These are phyloP conservation scores for Megalurothrips usitatus DNA, from an alignment of 2,888 invertebrate genomes.

Conservation along the genomic window DNA sequence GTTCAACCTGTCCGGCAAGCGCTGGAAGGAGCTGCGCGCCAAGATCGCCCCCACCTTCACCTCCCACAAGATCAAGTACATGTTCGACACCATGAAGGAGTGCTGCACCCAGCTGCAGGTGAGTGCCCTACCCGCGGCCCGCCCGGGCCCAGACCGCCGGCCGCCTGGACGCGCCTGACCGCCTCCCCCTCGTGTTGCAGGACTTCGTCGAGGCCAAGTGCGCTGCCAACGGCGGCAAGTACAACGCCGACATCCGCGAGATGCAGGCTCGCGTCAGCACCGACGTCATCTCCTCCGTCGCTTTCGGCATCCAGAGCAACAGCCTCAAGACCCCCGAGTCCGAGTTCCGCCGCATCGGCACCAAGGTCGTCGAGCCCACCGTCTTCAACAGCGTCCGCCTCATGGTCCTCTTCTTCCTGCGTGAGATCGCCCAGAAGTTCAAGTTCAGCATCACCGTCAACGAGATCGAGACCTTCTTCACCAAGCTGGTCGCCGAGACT, in stretches of 20 bases:
- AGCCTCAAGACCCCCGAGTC: slow-evolving; percentile 47
- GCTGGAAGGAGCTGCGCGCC: slow-evolving; percentile 50
- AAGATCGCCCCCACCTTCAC: slow-evolving; percentile 52
- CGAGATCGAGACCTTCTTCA: slow-evolving; percentile 44
- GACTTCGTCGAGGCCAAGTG: slow-evolving; percentile 45
- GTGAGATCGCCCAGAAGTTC: slow-evolving; percentile 35
- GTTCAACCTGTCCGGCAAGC: slow-evolving; percentile 48
- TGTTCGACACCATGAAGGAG: slow-evolving; percentile 49
- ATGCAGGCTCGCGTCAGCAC: slow-evolving; percentile 46
- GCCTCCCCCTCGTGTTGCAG: slow-evolving; percentile 31
- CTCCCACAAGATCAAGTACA: slow-evolving; percentile 50
- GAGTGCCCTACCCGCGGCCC: no score
- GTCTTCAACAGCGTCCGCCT: neutral
- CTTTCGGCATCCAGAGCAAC: slow-evolving; percentile 50
- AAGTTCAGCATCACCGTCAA: slow-evolving; percentile 46
- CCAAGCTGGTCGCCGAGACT: slow-evolving; percentile 44
- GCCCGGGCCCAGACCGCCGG: no score
- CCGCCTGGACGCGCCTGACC: no score
- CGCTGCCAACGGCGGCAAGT: slow-evolving; percentile 39
- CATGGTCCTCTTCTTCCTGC: slow-evolving; percentile 23
- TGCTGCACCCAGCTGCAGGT: slow-evolving; percentile 46
- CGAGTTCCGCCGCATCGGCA: slow-evolving; percentile 47
- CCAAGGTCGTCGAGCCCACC: slow-evolving; percentile 44
- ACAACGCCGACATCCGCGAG: slow-evolving; percentile 48
- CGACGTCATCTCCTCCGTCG: slow-evolving; percentile 50